Evolutionary conservation across 2,888 invertebrate species (phyloP), one percentile per base, ranked within the genome.

Genomic region (Parthenolecanium corni): DNA sequence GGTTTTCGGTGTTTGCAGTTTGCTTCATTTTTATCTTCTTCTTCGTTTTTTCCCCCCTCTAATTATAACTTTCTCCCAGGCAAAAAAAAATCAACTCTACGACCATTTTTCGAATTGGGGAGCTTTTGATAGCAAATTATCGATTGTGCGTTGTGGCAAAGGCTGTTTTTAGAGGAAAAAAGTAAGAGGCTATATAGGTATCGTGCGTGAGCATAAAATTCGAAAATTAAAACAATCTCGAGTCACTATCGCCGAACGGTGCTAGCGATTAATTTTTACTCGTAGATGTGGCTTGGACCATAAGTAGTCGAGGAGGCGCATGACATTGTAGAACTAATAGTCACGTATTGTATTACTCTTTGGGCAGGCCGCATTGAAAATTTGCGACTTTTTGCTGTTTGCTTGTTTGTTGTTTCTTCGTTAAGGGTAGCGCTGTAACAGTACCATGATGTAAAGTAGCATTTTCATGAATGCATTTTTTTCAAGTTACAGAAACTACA

Each of bases 261-360:
- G 38, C 42, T 54, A 31, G 31, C 4, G 31, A 6, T 31, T 31
- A 9, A 31, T 31, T 31, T 31, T 31, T 6, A n/a, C n/a, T n/a
- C n/a, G n/a, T n/a, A 54, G 23, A 54, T 54, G 54, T 42, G 52
- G 31, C 36, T 52, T 52, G n/a, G n/a, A 52, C 54, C 54, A 42
- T 40, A 38, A 54, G 40, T n/a, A n/a, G n/a, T n/a, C n/a, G n/a
- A n/a, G n/a, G 31, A 31, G 54, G 38, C 40, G 40, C 23, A 40
- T 42, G 40, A 54, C 25, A 52, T 52, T 52, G 36, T 52, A 31
- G 52, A 52, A 36, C 54, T 20, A 54, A n/a, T n/a, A 54, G 54
- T 54, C 54, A 54, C 54, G 54, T 54, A 54, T 54, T 42, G 54
- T 54, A 54, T 54, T 54, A 42, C 54, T 40, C 40, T 54, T 54